Percentiles rank a stretch among this genome's conserved stretches.
Conservation (phyloP, 2,113 vertebrate genomes). For the Pterophyllum scalare region DNA sequence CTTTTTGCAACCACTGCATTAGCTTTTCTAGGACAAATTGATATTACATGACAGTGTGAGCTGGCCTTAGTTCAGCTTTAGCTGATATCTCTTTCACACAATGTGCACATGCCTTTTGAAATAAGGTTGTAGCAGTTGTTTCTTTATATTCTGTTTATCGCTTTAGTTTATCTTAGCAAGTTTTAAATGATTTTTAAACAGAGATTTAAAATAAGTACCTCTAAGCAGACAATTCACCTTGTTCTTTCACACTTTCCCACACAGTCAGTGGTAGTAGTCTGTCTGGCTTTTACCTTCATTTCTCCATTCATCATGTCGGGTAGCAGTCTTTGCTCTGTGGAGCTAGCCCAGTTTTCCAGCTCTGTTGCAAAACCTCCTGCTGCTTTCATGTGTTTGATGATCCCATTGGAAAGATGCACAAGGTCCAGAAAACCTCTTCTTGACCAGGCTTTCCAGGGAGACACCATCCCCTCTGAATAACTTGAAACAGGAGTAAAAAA, state of each 20-base stretch:
- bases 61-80: background rate
- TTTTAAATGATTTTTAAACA: fast-evolving
- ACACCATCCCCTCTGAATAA: background rate
- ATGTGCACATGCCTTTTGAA: background rate
- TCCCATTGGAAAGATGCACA: background rate
- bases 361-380: background rate
- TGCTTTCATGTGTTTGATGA: constrained; percentile 5
- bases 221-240: background rate
- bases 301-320: background rate
- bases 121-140: background rate
- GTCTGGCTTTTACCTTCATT: background rate
- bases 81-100: background rate
- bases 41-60: background rate
- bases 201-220: background rate
- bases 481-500: background rate
- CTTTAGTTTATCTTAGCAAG: background rate
- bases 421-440: constrained; percentile 7
- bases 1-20: background rate
- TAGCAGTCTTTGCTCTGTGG: background rate
- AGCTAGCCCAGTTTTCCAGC: constrained; percentile 4
- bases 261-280: background rate
- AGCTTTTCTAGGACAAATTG: background rate
- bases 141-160: background rate
- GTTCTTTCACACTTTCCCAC: background rate
- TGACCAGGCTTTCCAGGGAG: constrained; percentile 5